Conservation (phyloP, 2,797 vertebrate genomes). For the Sphenodon punctatus region DNA sequence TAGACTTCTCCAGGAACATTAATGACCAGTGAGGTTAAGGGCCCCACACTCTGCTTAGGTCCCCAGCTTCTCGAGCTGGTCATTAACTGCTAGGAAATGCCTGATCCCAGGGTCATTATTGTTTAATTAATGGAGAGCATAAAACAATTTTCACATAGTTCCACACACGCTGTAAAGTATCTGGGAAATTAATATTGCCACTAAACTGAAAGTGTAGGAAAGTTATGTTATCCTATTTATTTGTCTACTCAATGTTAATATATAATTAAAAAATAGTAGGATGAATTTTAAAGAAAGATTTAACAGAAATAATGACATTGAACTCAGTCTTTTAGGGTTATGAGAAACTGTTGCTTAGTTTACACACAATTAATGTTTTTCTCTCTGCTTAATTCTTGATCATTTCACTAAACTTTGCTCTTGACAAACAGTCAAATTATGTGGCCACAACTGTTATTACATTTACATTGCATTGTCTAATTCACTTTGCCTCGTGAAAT, state of each 20-base stretch:
- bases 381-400: slow-evolving; percentile 63
- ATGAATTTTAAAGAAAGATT: slow-evolving; percentile 50
- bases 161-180: neutral
- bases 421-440: slow-evolving; percentile 76
- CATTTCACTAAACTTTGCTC: slow-evolving; percentile 62
- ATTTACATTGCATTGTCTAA: slow-evolving; percentile 79
- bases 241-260: slow-evolving; percentile 26
- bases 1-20: neutral
- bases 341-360: slow-evolving; percentile 64
- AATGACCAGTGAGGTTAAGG: slow-evolving; percentile 33
- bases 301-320: slow-evolving; percentile 52
- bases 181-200: neutral
- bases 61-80: slow-evolving; percentile 40
- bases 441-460: slow-evolving; percentile 67
- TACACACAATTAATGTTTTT: slow-evolving; percentile 68
- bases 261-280: slow-evolving; percentile 43
- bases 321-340: slow-evolving; percentile 62
- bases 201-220: slow-evolving; percentile 12
- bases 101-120: slow-evolving; percentile 36
- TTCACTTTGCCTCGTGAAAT: slow-evolving; percentile 78
- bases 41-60: neutral
- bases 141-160: slow-evolving; percentile 28
- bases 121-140: slow-evolving; percentile 57
- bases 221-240: slow-evolving; percentile 46
- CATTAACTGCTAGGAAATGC: slow-evolving; percentile 41